These are phyloP conservation scores for Hyles lineata DNA, from an alignment of 2,888 invertebrate species.

Conservation along the genomic window DNA sequence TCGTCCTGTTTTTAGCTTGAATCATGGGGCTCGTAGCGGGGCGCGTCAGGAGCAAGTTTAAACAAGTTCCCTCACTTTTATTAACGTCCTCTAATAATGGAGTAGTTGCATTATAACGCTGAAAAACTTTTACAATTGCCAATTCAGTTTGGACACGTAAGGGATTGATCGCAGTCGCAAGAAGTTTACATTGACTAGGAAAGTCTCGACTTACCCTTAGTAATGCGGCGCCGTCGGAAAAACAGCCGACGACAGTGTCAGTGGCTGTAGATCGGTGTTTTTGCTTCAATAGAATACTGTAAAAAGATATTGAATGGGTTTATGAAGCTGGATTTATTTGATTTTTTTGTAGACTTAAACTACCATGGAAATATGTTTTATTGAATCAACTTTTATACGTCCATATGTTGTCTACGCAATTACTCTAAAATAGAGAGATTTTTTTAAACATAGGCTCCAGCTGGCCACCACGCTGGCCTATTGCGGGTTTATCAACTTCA, in stretches of 20 bases:
- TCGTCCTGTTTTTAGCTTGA: not conserved
- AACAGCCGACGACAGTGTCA: not conserved
- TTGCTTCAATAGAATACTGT: not conserved
- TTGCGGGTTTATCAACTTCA: no score
- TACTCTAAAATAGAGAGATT: no score
- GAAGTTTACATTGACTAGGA: not conserved
- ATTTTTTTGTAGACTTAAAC: no score
- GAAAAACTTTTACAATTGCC: conserved; percentile 6
- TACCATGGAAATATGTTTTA: no score
- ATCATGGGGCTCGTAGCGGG: not conserved
- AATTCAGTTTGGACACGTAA: conserved; percentile 1
- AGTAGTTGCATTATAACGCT: conserved; percentile 14
- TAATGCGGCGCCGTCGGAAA: not conserved
- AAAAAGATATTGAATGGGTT: not conserved
- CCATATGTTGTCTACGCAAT: no score
- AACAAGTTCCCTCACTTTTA: conserved; percentile 37
- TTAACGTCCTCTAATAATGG: conserved; percentile 38
- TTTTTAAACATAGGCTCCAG: no score
- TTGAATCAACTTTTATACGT: no score
- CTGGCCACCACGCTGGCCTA: no score
- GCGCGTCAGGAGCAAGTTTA: conserved; percentile 30
- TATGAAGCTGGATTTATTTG: not conserved
- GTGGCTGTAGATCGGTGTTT: not conserved
- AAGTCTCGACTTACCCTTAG: not conserved
- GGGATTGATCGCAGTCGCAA: conserved; percentile 1